Evolutionary conservation across 1,140 invertebrate species (phyloP).

Genomic region (Wiebesia pumilae): DNA sequence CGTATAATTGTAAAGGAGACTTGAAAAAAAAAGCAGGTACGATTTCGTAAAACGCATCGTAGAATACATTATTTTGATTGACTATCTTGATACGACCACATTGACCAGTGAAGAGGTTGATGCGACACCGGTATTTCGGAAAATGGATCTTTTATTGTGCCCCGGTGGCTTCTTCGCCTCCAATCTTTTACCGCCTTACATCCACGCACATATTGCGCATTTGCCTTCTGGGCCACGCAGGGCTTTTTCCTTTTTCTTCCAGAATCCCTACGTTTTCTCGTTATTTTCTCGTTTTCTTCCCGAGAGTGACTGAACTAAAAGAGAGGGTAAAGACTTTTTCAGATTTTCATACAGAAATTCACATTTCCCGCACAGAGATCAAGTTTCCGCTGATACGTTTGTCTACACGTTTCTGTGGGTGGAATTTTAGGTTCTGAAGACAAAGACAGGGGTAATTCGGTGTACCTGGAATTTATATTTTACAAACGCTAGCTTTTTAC

Average conservation of each 20-base stretch:
- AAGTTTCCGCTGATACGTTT: background rate
- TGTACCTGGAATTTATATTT: too few species aligned
- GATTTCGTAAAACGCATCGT: background rate
- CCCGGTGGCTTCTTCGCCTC: conserved; percentile 10
- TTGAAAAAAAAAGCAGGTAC: background rate
- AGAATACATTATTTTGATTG: background rate
- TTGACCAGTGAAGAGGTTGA: conserved; percentile 16
- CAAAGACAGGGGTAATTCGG: too few species aligned
- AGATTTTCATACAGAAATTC: too few species aligned
- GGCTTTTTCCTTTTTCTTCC: background rate
- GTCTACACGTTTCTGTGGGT: too few species aligned
- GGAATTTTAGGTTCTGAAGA: too few species aligned
- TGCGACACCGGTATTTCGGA: background rate
- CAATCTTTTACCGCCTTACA: background rate
- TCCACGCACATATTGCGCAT: conserved; percentile 15
- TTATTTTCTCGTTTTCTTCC: conserved; percentile 1
- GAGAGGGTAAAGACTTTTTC: too few species aligned
- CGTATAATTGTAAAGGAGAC: background rate
- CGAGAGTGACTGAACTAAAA: too few species aligned
- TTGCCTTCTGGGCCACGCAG: background rate
- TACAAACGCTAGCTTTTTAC: too few species aligned
- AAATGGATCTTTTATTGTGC: conserved; percentile 52
- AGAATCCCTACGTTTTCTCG: background rate
- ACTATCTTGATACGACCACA: background rate
- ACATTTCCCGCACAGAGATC: too few species aligned